Conservation (phyloP, 2,113 vertebrate genomes). For the Hyaena hyaena region DNA sequence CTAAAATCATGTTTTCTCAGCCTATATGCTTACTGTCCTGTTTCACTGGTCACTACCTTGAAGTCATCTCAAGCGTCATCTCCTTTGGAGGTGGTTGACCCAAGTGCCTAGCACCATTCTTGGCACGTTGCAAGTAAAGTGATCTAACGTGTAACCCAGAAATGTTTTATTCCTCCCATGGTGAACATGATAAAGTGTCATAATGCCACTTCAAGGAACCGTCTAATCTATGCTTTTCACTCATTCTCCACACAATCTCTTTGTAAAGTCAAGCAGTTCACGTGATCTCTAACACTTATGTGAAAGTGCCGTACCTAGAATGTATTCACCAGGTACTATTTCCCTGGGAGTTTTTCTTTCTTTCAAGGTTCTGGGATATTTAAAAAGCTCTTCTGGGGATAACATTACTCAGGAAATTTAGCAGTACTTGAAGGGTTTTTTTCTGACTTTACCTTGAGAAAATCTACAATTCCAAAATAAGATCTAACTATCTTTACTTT, state of each 20-base stretch:
- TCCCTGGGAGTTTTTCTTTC: background rate
- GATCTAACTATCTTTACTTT: background rate
- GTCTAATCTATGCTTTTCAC: background rate
- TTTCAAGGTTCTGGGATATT: background rate
- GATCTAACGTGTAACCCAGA: background rate
- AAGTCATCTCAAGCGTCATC: background rate
- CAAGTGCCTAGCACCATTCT: background rate
- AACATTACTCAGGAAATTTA: background rate
- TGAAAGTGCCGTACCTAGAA: background rate
- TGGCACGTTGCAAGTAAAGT: background rate
- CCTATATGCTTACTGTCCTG: background rate
- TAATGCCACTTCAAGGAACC: background rate
- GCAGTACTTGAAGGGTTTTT: background rate
- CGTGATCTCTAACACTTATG: background rate
- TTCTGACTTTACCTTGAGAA: background rate
- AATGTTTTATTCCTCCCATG: background rate
- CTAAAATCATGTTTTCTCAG: background rate
- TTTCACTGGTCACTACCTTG: background rate
- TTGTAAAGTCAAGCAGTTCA: background rate
- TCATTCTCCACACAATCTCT: background rate
- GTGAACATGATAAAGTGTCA: background rate
- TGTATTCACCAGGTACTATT: background rate
- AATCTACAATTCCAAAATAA: background rate
- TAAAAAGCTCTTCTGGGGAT: background rate
- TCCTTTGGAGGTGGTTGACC: background rate